Conservation (phyloP, 2,888 invertebrate species). For the Athalia circularis region DNA sequence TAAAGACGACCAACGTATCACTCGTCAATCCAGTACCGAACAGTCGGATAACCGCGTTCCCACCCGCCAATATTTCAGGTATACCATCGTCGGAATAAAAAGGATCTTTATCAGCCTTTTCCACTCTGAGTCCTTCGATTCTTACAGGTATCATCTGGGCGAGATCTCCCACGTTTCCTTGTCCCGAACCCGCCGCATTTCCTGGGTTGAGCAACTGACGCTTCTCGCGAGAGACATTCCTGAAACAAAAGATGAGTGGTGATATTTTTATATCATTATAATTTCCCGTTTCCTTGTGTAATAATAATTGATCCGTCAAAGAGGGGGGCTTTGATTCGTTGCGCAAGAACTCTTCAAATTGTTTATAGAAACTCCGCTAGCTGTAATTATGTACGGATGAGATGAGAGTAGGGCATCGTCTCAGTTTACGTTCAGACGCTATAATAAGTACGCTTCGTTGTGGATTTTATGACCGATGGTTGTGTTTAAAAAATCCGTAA, state of each 20-base stretch:
- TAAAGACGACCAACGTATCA: constrained; percentile 83
- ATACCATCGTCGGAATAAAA: constrained; percentile 77
- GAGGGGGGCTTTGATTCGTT: not conserved
- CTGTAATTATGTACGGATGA: no score
- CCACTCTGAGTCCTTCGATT: constrained; percentile 78
- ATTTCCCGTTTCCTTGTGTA: not conserved
- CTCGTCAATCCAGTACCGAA: constrained; percentile 84
- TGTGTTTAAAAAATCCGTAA: constrained; percentile 20
- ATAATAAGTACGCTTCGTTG: not conserved
- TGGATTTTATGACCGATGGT: constrained; percentile 12
- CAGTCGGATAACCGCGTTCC: constrained; percentile 80
- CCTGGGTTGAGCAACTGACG: not conserved
- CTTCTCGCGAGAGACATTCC: not conserved
- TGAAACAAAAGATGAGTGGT: not conserved
- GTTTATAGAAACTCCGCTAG: not conserved
- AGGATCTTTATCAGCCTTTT: constrained; percentile 78
- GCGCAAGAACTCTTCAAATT: not conserved
- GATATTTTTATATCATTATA: not conserved
- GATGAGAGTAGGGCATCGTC: not conserved
- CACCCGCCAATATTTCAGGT: constrained; percentile 81
- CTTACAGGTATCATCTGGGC: constrained; percentile 54
- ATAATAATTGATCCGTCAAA: no score
- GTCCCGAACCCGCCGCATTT: not conserved
- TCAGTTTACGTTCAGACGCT: constrained; percentile 3
- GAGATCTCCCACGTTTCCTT: no score